Percentiles rank a stretch among this genome's conserved stretches.
These are phyloP conservation scores for Pecten maximus DNA, from an alignment of 2,888 invertebrate genomes.

Conservation along the genomic window DNA sequence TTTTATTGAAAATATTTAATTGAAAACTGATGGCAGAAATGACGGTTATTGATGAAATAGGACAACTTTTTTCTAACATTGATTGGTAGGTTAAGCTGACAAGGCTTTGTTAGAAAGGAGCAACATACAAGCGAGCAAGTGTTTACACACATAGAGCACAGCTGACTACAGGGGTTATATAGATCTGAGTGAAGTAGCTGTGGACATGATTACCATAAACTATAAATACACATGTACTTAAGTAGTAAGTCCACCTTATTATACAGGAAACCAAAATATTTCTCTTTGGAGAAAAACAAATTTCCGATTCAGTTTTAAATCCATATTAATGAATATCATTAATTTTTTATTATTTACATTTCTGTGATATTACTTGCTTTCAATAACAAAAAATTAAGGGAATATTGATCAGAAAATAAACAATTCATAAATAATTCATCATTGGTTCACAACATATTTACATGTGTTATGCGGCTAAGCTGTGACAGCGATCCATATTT, in stretches of 20 bases:
- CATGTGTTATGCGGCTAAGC: no score
- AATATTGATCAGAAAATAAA: conserved; percentile 7
- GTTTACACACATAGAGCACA: conserved; percentile 6
- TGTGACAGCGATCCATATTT: no score
- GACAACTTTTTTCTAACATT: background rate
- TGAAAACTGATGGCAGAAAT: background rate
- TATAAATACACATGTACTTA: conserved; percentile 27
- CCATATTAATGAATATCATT: background rate
- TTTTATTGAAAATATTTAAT: background rate
- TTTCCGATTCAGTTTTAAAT: background rate
- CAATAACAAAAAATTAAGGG: background rate
- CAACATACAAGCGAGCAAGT: conserved; percentile 1
- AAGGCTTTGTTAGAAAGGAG: background rate
- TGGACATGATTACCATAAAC: conserved; percentile 27
- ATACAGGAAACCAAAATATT: background rate
- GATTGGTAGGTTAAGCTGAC: background rate
- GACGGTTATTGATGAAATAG: background rate
- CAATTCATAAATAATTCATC: background rate
- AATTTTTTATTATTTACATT: background rate
- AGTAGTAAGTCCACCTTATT: background rate
- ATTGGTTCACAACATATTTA: background rate
- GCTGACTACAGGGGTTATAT: conserved; percentile 8
- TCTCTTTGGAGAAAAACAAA: background rate
- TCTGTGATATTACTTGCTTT: background rate
- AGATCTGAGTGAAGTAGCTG: conserved; percentile 7